Conservation (phyloP, 2,888 invertebrate species). For the Agrochola lota region DNA sequence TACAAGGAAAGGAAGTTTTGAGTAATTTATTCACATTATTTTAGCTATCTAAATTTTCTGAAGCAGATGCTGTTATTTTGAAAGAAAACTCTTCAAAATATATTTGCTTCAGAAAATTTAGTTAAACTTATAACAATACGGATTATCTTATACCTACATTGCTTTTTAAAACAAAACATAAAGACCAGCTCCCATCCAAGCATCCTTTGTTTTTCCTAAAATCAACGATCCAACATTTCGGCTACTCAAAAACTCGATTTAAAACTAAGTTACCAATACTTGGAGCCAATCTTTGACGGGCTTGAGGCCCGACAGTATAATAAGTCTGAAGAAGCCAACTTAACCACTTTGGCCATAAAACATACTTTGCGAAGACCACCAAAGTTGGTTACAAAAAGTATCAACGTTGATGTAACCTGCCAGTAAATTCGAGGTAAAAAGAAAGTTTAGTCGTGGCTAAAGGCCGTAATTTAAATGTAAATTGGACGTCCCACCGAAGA, state of each 20-base stretch:
- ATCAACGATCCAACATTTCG: conserved; percentile 45
- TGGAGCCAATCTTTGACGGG: conserved; percentile 49
- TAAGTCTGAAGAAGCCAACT: conserved; percentile 53
- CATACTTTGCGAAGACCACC: conserved; percentile 53
- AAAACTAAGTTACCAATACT: conserved; percentile 62
- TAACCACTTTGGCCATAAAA: conserved; percentile 62
- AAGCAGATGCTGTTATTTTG: not conserved
- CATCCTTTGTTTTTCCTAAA: conserved; percentile 45
- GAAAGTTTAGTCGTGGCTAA: conserved; percentile 49
- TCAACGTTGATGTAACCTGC: conserved; percentile 55
- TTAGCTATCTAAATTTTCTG: not conserved
- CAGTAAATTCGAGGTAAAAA: conserved; percentile 62
- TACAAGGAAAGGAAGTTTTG: conserved; percentile 5
- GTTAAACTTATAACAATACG: not conserved
- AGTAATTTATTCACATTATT: conserved; percentile 28
- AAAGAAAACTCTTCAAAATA: not conserved
- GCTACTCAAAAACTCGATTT: conserved; percentile 49
- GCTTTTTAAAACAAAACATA: conserved; percentile 8
- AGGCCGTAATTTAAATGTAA: conserved; percentile 72
- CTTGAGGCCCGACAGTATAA: conserved; percentile 49
- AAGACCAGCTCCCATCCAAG: not conserved
- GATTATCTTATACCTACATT: not conserved
- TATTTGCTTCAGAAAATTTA: conserved; percentile 4
- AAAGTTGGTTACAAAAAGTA: conserved; percentile 63
- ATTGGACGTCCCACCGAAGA: conserved; percentile 60